These are phyloP conservation scores for Bubalus kerabau DNA, from an alignment of 2,113 vertebrate species.

Conservation along the genomic window DNA sequence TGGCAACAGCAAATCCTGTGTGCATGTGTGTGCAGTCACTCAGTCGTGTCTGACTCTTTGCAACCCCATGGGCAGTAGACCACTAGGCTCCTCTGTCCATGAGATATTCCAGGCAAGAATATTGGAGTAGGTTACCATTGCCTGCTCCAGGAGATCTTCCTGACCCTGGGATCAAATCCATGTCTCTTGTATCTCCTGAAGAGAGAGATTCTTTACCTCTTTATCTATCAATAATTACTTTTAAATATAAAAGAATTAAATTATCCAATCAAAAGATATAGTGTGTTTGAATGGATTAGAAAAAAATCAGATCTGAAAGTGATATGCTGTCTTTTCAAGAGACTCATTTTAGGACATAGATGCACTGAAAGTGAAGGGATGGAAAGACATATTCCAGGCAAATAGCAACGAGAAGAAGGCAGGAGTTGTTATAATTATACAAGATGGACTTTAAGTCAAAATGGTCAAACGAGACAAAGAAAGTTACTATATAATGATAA, in stretches of 20 bases:
- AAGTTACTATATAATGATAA: neutral
- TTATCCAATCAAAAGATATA: neutral
- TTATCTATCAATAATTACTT: neutral
- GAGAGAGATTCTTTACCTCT: neutral
- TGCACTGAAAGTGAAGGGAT: neutral
- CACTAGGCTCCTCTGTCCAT: neutral
- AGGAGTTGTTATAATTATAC: neutral
- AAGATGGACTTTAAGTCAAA: neutral
- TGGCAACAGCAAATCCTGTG: neutral
- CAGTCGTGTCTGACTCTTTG: neutral
- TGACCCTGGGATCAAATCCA: neutral
- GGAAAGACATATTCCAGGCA: neutral
- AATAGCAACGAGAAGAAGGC: neutral
- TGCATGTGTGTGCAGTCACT: neutral
- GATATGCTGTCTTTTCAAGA: neutral
- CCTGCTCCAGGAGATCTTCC: neutral
- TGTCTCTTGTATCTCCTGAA: neutral
- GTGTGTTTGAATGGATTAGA: neutral
- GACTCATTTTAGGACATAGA: neutral
- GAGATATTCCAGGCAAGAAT: neutral
- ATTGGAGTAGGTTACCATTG: neutral
- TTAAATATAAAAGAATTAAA: neutral
- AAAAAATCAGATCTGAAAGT: neutral
- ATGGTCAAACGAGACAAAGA: neutral
- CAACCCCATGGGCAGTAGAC: neutral